A percentile compares a stretch with the other conserved stretches of the same genome.
Evolutionary conservation across 2,797 vertebrate species (phyloP).

Genomic region (Falco cherrug): DNA sequence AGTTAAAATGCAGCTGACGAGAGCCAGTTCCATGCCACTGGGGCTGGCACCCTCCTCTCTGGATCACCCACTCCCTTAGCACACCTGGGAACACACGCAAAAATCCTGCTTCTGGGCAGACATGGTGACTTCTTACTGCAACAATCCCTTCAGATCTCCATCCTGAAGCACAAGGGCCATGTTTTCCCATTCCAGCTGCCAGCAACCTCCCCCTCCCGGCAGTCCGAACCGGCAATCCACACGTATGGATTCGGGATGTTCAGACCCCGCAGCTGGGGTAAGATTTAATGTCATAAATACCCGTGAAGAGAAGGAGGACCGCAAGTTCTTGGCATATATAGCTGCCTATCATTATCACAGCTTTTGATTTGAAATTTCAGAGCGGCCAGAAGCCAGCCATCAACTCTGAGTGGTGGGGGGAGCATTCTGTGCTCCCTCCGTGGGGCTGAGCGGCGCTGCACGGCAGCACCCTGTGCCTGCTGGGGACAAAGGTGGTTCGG

Average conservation of each 20-base stretch:
- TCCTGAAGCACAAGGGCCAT: neutral
- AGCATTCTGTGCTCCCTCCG: neutral
- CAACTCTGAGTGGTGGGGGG: fast-evolving
- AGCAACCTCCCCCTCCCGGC: neutral
- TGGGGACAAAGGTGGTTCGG: neutral
- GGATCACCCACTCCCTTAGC: neutral
- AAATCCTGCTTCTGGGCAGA: neutral
- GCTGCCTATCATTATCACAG: neutral
- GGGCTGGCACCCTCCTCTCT: neutral
- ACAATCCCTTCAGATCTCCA: neutral
- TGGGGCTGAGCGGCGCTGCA: neutral
- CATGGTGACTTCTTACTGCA: no score
- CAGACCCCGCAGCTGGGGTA: neutral
- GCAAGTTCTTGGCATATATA: fast-evolving
- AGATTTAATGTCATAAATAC: neutral
- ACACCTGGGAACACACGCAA: neutral
- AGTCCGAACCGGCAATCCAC: fast-evolving
- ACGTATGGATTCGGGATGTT: fast-evolving
- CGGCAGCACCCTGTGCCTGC: neutral
- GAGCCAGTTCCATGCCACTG: neutral
- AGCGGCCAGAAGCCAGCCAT: neutral
- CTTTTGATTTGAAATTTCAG: neutral
- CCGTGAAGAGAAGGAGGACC: fast-evolving
- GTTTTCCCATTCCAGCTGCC: neutral
- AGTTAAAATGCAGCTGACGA: neutral